Conservation (phyloP, 2,888 invertebrate species). For the Lithophane semibrunnea region DNA sequence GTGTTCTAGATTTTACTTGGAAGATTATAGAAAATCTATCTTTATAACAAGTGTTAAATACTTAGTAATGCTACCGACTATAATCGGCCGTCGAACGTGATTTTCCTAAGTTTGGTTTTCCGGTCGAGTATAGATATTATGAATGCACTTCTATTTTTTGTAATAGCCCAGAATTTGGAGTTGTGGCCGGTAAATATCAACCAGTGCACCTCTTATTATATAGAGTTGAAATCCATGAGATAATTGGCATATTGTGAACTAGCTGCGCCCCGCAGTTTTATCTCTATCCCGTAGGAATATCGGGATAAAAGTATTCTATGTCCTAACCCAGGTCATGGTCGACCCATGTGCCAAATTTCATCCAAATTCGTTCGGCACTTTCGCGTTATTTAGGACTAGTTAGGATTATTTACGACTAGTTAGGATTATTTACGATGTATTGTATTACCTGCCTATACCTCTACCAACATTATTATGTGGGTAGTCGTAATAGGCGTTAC, state of each 20-base stretch:
- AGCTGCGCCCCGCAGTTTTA: too few relatives aligned
- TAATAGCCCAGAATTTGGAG: background rate
- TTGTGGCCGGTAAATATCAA: background rate
- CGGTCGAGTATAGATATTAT: background rate
- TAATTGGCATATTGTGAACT: background rate
- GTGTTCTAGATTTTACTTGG: background rate
- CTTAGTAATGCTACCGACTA: background rate
- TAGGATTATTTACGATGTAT: background rate
- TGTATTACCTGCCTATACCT: slow-evolving; percentile 13
- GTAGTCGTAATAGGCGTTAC: background rate
- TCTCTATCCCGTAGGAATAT: too few relatives aligned
- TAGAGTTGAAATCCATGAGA: background rate
- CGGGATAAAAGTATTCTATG: too few relatives aligned
- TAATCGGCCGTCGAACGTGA: background rate
- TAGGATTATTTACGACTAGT: too few relatives aligned
- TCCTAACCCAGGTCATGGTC: too few relatives aligned
- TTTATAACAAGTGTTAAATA: background rate
- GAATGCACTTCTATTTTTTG: background rate
- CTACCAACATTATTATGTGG: background rate
- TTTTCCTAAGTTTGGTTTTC: background rate
- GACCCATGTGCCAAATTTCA: too few relatives aligned
- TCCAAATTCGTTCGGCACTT: too few relatives aligned
- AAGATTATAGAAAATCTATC: background rate
- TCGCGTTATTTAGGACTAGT: too few relatives aligned
- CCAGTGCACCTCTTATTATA: background rate